Evolutionary conservation across 1,140 invertebrate genomes (phyloP).

Genomic region (Drosophila auraria): DNA sequence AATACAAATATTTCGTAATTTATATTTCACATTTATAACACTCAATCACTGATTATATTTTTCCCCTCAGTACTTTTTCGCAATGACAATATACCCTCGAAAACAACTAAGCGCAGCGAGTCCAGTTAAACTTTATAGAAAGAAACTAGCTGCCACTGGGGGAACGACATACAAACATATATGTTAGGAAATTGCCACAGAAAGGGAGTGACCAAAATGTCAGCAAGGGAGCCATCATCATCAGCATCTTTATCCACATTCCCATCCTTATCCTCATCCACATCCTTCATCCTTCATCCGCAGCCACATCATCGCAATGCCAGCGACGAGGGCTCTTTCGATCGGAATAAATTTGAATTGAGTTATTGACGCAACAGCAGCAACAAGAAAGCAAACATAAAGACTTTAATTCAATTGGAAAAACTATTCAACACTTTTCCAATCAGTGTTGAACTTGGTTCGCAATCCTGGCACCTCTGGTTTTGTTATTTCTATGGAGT

Average conservation of each 20-base stretch:
- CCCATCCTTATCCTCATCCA: conserved; percentile 3
- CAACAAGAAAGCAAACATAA: conserved; percentile 1
- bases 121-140: conserved; percentile 1
- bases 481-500: too few relatives aligned
- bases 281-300: background rate
- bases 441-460: background rate
- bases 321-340: conserved; percentile 12
- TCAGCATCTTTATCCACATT: background rate
- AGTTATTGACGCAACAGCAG: conserved; percentile 3
- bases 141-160: conserved; percentile 37
- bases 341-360: conserved; percentile 35
- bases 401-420: conserved; percentile 17
- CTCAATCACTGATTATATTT: too few relatives aligned
- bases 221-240: conserved; percentile 24
- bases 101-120: background rate
- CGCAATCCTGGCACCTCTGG: background rate
- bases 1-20: too few relatives aligned
- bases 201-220: conserved; percentile 27
- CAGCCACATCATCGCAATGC: conserved; percentile 16
- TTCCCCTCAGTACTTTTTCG: background rate
- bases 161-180: conserved; percentile 15
- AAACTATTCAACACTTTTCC: conserved; percentile 6
- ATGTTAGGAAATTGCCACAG: background rate
- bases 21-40: too few relatives aligned
- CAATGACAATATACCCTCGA: background rate